Evolutionary conservation across 2,797 vertebrate species (phyloP).

Genomic region (Phataginus tricuspis): DNA sequence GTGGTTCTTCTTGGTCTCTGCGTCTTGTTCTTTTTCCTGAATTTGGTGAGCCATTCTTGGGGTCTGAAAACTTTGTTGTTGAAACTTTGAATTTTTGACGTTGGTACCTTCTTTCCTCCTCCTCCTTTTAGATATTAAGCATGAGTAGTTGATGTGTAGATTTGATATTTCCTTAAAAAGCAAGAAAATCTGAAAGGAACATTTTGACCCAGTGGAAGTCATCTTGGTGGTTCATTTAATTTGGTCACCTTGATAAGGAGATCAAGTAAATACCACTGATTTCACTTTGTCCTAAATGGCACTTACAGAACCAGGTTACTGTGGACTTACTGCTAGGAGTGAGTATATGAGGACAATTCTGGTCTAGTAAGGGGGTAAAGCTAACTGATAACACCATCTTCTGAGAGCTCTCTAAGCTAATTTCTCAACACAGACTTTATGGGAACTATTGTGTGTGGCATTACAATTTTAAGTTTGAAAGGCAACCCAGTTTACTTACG

Average conservation of each 20-base stretch:
- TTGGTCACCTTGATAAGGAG: constrained; percentile 43
- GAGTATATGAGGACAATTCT: not conserved
- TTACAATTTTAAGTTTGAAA: constrained; percentile 48
- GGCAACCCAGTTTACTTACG: not conserved
- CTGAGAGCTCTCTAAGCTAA: not conserved
- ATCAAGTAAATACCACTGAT: not conserved
- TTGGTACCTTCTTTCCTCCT: not conserved
- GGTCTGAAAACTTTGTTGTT: not conserved
- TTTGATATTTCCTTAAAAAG: constrained; percentile 45
- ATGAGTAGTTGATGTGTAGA: not conserved
- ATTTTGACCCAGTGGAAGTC: not conserved
- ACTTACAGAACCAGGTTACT: not conserved
- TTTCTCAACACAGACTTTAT: not conserved
- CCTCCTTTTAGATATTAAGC: not conserved
- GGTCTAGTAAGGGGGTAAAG: not conserved
- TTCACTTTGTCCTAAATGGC: not conserved
- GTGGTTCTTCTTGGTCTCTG: not conserved
- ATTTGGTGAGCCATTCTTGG: not conserved
- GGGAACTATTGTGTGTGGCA: not conserved
- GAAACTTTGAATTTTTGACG: not conserved
- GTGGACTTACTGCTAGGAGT: not conserved
- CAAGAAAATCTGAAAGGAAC: not conserved
- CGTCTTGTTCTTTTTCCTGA: not conserved
- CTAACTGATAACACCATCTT: not conserved
- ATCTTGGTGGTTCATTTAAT: constrained; percentile 31